Conservation (phyloP, 2,113 vertebrate genomes). For the Chiloscyllium plagiosum region DNA sequence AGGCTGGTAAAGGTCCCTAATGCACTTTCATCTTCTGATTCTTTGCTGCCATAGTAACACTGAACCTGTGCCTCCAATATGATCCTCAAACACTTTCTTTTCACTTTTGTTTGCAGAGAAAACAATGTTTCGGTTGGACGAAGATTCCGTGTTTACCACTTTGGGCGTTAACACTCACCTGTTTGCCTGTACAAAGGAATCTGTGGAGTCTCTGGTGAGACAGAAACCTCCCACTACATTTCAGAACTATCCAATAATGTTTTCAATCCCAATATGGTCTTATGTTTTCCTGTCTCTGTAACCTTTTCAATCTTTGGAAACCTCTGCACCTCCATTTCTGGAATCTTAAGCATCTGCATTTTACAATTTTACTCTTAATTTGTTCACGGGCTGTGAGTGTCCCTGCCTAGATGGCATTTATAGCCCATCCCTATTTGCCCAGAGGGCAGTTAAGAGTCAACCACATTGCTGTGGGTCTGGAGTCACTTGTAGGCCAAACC, state of each 20-base stretch:
- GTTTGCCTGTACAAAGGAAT: slow-evolving; percentile 79
- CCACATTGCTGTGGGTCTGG: no score
- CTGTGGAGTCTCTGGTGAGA: slow-evolving; percentile 81
- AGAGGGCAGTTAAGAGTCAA: no score
- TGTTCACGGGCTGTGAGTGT: no score
- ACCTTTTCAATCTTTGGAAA: neutral
- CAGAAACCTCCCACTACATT: neutral
- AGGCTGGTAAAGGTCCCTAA: neutral
- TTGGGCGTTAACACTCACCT: slow-evolving; percentile 96
- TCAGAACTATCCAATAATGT: neutral
- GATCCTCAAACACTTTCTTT: neutral
- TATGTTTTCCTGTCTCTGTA: no score
- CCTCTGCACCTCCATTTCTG: neutral
- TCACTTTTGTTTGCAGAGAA: slow-evolving; percentile 65
- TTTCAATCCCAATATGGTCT: neutral
- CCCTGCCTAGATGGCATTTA: no score
- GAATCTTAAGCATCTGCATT: neutral
- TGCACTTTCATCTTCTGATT: neutral
- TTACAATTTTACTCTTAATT: no score
- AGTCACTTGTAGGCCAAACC: no score
- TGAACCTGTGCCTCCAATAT: neutral
- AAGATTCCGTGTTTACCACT: slow-evolving; percentile 93
- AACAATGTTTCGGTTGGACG: slow-evolving; percentile 81
- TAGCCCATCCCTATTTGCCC: no score
- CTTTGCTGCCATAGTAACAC: neutral